These are phyloP conservation scores for Drosophila siamana DNA, from an alignment of 2,888 invertebrate species.

Conservation along the genomic window DNA sequence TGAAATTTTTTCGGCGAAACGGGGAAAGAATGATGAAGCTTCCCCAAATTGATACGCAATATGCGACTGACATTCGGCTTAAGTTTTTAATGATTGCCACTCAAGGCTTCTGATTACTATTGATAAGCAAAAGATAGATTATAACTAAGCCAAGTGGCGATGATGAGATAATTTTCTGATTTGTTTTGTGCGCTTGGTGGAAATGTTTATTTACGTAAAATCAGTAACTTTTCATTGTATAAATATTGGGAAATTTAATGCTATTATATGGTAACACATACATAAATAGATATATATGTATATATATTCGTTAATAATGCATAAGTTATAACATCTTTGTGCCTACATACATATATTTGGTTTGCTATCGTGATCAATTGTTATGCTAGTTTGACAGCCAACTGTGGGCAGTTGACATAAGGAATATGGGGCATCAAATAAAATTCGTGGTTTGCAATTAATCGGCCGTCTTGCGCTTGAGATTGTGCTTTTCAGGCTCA, in stretches of 20 bases:
- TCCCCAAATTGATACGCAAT: not conserved
- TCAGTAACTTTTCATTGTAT: constrained; percentile 5
- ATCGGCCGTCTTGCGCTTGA: constrained; percentile 81
- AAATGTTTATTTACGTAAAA: constrained; percentile 35
- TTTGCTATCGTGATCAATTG: constrained; percentile 21
- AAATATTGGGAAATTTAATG: constrained; percentile 27
- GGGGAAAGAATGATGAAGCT: not conserved
- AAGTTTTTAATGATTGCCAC: constrained; percentile 27
- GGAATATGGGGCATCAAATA: constrained; percentile 29
- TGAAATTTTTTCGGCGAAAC: too few relatives aligned
- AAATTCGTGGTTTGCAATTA: constrained; percentile 35
- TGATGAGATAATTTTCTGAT: constrained; percentile 1
- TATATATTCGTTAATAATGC: constrained; percentile 19
- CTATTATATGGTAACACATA: not conserved
- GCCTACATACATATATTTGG: constrained; percentile 43
- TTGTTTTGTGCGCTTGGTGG: constrained; percentile 18
- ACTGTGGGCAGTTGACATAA: constrained; percentile 22
- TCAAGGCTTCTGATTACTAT: not conserved
- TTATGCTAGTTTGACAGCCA: not conserved
- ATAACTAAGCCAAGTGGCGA: constrained; percentile 1
- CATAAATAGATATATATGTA: constrained; percentile 16
- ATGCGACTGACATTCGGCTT: not conserved
- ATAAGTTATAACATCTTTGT: constrained; percentile 34
- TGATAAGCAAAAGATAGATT: constrained; percentile 11
- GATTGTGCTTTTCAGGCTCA: constrained; percentile 90